Percentiles rank a stretch among this genome's conserved stretches.
Conservation (phyloP, 2,113 vertebrate species). For the Campylomormyrus tamandua region DNA sequence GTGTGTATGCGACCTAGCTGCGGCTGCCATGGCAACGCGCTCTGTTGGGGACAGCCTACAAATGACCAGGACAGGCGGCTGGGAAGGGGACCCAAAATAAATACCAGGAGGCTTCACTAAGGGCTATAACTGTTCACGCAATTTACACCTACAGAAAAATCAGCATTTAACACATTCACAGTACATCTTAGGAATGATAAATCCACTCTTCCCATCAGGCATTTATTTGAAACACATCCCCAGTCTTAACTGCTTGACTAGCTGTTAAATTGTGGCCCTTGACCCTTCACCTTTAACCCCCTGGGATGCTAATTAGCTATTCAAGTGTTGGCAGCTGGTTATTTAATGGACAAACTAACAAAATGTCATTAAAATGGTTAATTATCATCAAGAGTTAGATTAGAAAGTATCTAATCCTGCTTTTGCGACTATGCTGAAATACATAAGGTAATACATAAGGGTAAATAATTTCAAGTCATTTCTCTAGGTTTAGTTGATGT, state of each 20-base stretch:
- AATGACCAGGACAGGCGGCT: background rate
- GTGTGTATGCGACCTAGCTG: slow-evolving; percentile 5
- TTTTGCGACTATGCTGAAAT: background rate
- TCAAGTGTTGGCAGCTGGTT: background rate
- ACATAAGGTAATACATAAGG: background rate
- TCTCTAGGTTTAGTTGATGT: background rate
- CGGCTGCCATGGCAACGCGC: slow-evolving; percentile 9
- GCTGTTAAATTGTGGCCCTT: background rate
- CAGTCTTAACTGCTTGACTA: background rate
- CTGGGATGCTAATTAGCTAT: background rate
- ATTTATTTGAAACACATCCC: background rate
- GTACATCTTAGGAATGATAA: background rate
- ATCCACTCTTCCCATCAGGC: background rate
- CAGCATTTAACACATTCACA: background rate
- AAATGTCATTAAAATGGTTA: background rate
- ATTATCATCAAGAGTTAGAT: background rate
- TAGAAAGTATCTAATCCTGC: background rate
- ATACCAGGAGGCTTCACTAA: background rate
- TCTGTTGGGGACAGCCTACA: background rate
- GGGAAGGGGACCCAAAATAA: background rate
- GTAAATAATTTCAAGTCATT: background rate
- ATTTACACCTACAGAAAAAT: background rate
- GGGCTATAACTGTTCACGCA: background rate
- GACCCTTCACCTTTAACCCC: background rate
- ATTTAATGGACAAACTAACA: background rate